Evolutionary conservation across 1,140 invertebrate genomes (phyloP).

Genomic region (Aphis craccivora): DNA sequence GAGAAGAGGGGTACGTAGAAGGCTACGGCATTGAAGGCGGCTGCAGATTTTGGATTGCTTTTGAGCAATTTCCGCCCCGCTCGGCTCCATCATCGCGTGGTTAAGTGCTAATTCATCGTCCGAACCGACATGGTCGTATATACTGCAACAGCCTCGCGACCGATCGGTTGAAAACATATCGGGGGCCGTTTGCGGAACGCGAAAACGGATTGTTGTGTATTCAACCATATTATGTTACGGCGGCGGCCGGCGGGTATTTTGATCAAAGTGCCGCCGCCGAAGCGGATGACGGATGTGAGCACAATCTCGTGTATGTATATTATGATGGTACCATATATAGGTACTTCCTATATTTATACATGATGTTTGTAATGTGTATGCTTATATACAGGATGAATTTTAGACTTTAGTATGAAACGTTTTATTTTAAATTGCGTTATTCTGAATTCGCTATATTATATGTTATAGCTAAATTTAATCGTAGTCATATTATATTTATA

Average conservation of each 20-base stretch:
- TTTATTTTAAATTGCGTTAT: neutral
- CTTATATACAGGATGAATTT: neutral
- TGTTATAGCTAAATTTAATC: neutral
- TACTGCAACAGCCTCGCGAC: neutral
- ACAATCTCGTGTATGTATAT: neutral
- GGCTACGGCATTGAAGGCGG: neutral
- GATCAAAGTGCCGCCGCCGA: neutral
- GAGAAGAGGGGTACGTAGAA: neutral
- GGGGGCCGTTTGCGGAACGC: neutral
- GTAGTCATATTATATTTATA: neutral
- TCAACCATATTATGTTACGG: constrained; percentile 23
- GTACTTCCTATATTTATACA: neutral
- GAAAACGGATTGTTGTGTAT: constrained; percentile 42
- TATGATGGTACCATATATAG: neutral
- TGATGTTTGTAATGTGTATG: neutral
- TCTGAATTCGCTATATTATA: neutral
- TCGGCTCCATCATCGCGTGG: neutral
- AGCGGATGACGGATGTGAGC: neutral
- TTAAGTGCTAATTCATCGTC: constrained; percentile 35
- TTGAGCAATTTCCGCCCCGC: constrained; percentile 20
- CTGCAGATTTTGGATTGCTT: neutral
- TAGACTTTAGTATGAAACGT: neutral
- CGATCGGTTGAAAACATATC: neutral
- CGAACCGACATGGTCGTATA: neutral
- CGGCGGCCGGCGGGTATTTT: neutral